These are phyloP conservation scores for Cataglyphis albicans DNA, from an alignment of 2,888 invertebrate species.

Conservation along the genomic window DNA sequence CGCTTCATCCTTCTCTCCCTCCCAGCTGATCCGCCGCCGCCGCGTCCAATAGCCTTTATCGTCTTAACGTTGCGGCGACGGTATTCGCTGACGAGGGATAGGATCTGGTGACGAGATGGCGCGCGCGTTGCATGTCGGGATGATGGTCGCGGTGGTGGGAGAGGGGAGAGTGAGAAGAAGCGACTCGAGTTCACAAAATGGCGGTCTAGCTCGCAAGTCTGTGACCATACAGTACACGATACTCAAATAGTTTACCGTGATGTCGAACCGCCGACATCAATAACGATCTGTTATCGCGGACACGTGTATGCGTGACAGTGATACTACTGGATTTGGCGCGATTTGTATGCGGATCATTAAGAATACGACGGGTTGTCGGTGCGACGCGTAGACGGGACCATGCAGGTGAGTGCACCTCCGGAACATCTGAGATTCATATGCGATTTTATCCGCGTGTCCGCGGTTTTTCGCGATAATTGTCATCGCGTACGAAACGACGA, in stretches of 20 bases:
- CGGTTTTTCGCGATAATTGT: constrained; percentile 64
- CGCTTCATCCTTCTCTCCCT: background rate
- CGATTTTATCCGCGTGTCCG: constrained; percentile 59
- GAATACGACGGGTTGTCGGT: constrained; percentile 72
- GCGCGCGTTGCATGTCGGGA: constrained; percentile 82
- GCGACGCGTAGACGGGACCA: constrained; percentile 85
- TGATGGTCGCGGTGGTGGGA: constrained; percentile 61
- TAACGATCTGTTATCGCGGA: constrained; percentile 74
- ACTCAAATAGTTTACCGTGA: constrained; percentile 81
- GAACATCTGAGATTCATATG: constrained; percentile 70
- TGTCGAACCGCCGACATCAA: constrained; percentile 76
- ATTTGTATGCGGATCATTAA: constrained; percentile 49
- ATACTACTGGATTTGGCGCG: constrained; percentile 70
- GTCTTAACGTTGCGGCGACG: background rate
- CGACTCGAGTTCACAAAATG: constrained; percentile 85
- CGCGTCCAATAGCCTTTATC: background rate
- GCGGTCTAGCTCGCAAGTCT: constrained; percentile 83
- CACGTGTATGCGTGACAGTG: constrained; percentile 68
- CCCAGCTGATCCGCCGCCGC: background rate
- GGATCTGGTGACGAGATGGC: constrained; percentile 58
- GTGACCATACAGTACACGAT: constrained; percentile 84
- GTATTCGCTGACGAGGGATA: background rate
- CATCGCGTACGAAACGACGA: constrained; percentile 56
- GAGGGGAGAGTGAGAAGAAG: constrained; percentile 79
- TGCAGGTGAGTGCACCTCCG: constrained; percentile 84